Evolutionary conservation across 2,888 invertebrate species (phyloP), one percentile per base, ranked within the genome.

Genomic region (Microchrysa polita): DNA sequence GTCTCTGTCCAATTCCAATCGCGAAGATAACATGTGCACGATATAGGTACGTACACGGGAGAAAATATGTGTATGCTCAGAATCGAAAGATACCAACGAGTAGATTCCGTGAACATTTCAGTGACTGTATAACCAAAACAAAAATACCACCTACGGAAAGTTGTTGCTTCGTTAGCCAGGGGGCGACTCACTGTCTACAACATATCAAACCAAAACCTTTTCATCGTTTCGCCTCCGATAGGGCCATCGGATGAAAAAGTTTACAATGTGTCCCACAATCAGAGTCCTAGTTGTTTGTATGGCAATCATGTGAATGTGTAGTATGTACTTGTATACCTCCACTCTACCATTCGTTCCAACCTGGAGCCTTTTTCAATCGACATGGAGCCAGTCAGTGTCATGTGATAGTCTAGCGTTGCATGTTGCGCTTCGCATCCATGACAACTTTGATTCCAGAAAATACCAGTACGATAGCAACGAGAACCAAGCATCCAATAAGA

Each of bases 131-230:
- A 34, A 34, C 27, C 27, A 34, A 34, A n/a, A 34, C 27, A 34
- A 2, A 7, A 34, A 34, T 34, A 27, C 16, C 16, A 63, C 63
- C 44, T 20, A 23, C 12, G 44, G 5, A 67, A 22, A 12, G 16
- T 27, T 27, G 23, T 5, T 23, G 27, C 18, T 20, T 34, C n/a
- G 52, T 27, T 27, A 12, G 34, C 27, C 53, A 12, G 53, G 52
- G 34, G 53, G 53, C 67, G 67, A 67, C 67, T 53, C 5, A 53
- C 10, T 67, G 67, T 67, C 67, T 67, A 53, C 23, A 67, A 53
- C 53, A 53, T 67, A 53, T 67, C 34, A 5, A 67, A 10, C 27
- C 53, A 14, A 34, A 34, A 34, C 27, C 27, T 5, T 52, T 27
- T 23, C 22, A 53, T 52, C 14, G 53, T 52, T 40, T 42, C 18